A percentile compares a stretch with the other conserved stretches of the same genome.
phyloP scores from a whole-genome alignment of 2,797 vertebrate genomes.

The Micromesistius poutassou region DNA sequence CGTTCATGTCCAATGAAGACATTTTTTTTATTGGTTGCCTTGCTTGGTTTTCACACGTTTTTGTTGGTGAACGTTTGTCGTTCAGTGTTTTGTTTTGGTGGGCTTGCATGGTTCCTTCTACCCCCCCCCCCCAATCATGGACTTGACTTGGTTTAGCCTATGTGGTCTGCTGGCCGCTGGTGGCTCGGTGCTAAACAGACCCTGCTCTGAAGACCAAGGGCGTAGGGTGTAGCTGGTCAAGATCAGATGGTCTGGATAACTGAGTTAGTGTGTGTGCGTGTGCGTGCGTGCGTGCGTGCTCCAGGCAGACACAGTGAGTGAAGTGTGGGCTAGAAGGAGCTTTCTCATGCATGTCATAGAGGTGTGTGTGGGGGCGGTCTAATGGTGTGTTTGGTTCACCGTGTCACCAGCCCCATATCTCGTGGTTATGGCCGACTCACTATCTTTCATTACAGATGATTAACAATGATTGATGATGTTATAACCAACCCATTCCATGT shows the following conservation, averaged over 20 bases:
- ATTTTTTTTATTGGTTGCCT: not conserved
- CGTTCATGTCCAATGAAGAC: not conserved
- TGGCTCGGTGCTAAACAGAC: not conserved
- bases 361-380: not conserved
- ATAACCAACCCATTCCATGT: constrained; percentile 8
- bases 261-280: constrained; percentile 25
- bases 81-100: not conserved
- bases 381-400: not conserved
- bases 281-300: not conserved
- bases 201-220: not conserved
- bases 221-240: constrained; percentile 24
- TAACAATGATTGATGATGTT: not conserved
- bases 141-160: constrained; percentile 1
- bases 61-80: not conserved
- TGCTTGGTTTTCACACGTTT: not conserved
- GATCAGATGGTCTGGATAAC: constrained; percentile 38
- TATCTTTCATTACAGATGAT: not conserved
- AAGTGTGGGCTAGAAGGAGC: too few relatives aligned
- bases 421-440: not conserved
- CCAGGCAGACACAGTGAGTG: too few relatives aligned
- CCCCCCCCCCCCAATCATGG: not conserved
- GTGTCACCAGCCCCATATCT: not conserved
- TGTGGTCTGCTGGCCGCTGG: not conserved
- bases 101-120: not conserved
- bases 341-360: too few relatives aligned